These are phyloP conservation scores for Prunella fulvescens DNA, from an alignment of 2,113 vertebrate genomes.

Conservation along the genomic window DNA sequence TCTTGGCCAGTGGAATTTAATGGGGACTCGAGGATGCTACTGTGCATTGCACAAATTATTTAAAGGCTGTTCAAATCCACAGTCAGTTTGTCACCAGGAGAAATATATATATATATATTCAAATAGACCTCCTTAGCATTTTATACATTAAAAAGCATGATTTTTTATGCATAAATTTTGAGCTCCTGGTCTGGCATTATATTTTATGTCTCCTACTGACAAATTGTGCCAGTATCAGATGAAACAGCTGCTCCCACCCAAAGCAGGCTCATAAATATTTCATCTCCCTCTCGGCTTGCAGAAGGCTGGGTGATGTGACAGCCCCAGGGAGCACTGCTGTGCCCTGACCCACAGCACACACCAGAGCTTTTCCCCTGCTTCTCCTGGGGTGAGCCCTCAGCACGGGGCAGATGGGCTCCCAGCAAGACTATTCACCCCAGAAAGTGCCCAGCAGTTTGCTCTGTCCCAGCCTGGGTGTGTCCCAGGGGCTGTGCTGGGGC, in stretches of 20 bases:
- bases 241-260: conserved; percentile 40
- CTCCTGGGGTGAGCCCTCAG: background rate
- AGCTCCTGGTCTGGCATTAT: background rate
- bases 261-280: conserved; percentile 32
- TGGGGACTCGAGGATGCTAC: background rate
- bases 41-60: background rate
- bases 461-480: accelerated
- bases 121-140: background rate
- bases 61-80: background rate
- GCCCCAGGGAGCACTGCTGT: accelerated
- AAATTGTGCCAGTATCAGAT: background rate
- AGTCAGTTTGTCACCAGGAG: background rate
- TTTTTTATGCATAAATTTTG: background rate
- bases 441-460: background rate
- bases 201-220: background rate
- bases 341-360: accelerated
- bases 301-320: background rate
- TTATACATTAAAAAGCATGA: background rate
- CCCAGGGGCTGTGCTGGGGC: background rate
- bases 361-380: accelerated
- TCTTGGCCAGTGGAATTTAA: background rate
- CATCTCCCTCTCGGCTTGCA: background rate
- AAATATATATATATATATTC: background rate
- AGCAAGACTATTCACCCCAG: background rate
- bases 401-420: background rate